Evolutionary conservation across 2,888 invertebrate genomes (phyloP), one percentile per base, ranked within the genome.

Genomic region (Clunio marinus): DNA sequence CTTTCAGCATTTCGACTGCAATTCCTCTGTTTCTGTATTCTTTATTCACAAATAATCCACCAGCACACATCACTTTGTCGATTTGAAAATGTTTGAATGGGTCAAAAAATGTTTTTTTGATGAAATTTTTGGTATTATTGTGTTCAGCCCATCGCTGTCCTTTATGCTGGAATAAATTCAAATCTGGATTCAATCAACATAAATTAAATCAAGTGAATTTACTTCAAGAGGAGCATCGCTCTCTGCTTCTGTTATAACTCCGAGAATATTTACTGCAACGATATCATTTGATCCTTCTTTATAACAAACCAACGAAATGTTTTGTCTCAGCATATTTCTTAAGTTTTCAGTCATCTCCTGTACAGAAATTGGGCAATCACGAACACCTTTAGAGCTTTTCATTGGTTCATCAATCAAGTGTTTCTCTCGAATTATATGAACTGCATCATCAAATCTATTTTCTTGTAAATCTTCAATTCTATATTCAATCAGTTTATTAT

Each of bases 231-330:
- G 41, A 24, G 51, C n/a, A 41, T 62, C 62, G 35, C 13, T 35
- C 13, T 62, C 62, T n/a, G 22, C 24, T n/a, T 62, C 62, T 17
- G 41, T 62, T 41, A 37, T 62, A 0, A 62, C 62, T 35, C 57
- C 57, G 2, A 57, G 27, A 15, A 57, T 27, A 22, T 57, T 57
- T 13, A 57, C 27, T 3, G 27, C 66, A 46, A 66, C 28, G 13
- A 66, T 66, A 10, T 66, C 66, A 32, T 55, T 28, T 17, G 55
- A 66, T 8, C 55, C 55, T 4, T 66, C 55, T 24, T 55, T 20
- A 51, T 17, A 35, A 13, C 66, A 66, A 7, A 55, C 66, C 13
- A 55, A 10, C 15, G 55, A 35, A n/a, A 66, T 28, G 22, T 63
- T 63, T 24, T 66, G 66, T n/a, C 28, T 17, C 27, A 66, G 27